phyloP scores from a whole-genome alignment of 2,113 vertebrate species.

The Budorcas taxicolor region DNA sequence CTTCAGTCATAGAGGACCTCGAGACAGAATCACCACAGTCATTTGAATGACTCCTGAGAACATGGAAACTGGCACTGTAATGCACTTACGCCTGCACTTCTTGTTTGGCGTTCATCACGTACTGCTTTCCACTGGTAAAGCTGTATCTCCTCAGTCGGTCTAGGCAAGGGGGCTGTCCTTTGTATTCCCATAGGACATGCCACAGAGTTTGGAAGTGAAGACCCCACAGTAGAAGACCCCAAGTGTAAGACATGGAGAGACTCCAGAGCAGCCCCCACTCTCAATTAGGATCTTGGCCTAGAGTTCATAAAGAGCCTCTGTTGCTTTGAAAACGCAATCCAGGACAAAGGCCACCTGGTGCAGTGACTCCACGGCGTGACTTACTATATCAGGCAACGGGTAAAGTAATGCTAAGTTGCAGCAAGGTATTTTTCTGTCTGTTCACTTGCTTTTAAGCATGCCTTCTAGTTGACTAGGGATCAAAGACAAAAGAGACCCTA shows the following conservation, averaged over 20 bases:
- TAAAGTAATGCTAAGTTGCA: neutral
- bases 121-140: neutral
- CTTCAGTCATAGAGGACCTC: neutral
- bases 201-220: neutral
- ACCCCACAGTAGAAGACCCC: neutral
- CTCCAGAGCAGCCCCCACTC: neutral
- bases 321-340: neutral
- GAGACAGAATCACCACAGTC: neutral
- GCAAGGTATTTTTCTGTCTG: neutral
- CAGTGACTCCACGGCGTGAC: neutral
- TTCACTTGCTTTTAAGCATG: conserved; percentile 31
- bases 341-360: neutral
- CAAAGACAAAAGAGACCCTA: conserved; percentile 30
- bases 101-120: neutral
- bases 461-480: neutral
- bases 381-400: neutral
- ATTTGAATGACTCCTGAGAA: neutral
- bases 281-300: neutral
- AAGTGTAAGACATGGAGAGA: neutral
- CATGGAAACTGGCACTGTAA: neutral
- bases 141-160: neutral
- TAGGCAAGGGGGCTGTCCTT: neutral
- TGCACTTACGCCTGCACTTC: neutral
- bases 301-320: neutral
- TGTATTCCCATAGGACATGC: neutral